Conservation (phyloP, 2,113 vertebrate species). For the Galbula dea region DNA sequence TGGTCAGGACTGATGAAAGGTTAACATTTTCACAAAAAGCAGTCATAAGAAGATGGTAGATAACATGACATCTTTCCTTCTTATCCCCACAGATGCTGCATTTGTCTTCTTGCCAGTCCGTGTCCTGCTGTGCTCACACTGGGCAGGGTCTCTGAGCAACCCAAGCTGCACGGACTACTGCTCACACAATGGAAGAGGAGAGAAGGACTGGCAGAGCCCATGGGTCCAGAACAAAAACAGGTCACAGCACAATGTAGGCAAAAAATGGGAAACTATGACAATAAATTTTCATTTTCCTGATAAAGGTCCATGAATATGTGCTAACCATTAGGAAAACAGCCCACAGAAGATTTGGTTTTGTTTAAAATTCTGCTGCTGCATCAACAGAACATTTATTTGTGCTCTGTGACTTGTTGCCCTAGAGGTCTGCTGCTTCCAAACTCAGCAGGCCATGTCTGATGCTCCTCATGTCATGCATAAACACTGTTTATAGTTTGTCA, state of each 20-base stretch:
- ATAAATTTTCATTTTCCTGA: neutral
- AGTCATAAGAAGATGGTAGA: neutral
- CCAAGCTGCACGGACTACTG: neutral
- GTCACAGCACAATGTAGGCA: neutral
- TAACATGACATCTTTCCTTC: neutral
- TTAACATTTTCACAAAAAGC: neutral
- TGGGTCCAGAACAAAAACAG: neutral
- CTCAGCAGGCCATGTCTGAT: neutral
- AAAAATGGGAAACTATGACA: neutral
- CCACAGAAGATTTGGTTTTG: neutral
- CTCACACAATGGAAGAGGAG: neutral
- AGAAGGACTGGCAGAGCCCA: neutral
- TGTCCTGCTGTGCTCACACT: neutral
- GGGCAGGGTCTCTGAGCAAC: neutral
- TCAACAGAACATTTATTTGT: slow-evolving; percentile 18
- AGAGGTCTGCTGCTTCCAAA: neutral
- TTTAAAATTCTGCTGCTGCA: slow-evolving; percentile 21
- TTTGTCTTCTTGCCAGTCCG: neutral
- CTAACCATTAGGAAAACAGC: neutral
- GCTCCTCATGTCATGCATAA: neutral
- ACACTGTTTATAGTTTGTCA: neutral
- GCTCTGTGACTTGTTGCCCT: neutral
- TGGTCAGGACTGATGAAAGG: neutral
- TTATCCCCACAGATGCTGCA: neutral
- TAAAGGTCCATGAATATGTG: neutral